Percentiles rank a stretch among this genome's conserved stretches.
These are phyloP conservation scores for Apis florea DNA, from an alignment of 1,140 invertebrate species.

Conservation along the genomic window DNA sequence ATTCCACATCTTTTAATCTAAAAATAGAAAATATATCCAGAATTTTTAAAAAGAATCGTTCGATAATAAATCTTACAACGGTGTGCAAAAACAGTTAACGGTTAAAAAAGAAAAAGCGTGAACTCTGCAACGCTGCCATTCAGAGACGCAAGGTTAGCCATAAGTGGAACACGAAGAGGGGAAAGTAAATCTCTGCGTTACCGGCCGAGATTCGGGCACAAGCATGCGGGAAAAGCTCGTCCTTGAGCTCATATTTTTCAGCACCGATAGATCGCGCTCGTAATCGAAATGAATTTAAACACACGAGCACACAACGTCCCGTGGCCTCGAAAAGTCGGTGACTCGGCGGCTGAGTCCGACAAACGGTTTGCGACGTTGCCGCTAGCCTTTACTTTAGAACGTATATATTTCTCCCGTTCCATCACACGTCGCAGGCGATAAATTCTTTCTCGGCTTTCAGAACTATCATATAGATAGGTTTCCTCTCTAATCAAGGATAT, in stretches of 20 bases:
- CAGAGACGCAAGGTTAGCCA: slow-evolving; percentile 29
- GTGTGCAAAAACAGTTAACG: slow-evolving; percentile 2
- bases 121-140: slow-evolving; percentile 20
- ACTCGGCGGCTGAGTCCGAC: slow-evolving; percentile 72
- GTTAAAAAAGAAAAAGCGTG: slow-evolving; percentile 33
- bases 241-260: slow-evolving; percentile 79
- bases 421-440: slow-evolving; percentile 55
- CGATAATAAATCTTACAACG: background rate
- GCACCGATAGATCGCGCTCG: slow-evolving; percentile 79
- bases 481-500: slow-evolving; percentile 1
- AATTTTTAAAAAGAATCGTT: background rate
- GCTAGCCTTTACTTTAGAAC: slow-evolving; percentile 54
- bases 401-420: slow-evolving; percentile 53
- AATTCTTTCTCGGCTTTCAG: slow-evolving; percentile 53
- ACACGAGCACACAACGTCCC: slow-evolving; percentile 40
- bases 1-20: background rate
- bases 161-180: slow-evolving; percentile 27
- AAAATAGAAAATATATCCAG: background rate
- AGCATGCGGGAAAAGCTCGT: slow-evolving; percentile 66
- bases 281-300: slow-evolving; percentile 66
- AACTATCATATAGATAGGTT: slow-evolving; percentile 6
- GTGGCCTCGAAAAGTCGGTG: slow-evolving; percentile 80
- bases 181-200: slow-evolving; percentile 69
- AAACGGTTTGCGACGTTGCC: slow-evolving; percentile 75
- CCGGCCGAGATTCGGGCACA: slow-evolving; percentile 68